Percentiles rank a stretch among this genome's conserved stretches.
Evolutionary conservation across 1,140 invertebrate species (phyloP).

Genomic region (Meloidogyne exigua): DNA sequence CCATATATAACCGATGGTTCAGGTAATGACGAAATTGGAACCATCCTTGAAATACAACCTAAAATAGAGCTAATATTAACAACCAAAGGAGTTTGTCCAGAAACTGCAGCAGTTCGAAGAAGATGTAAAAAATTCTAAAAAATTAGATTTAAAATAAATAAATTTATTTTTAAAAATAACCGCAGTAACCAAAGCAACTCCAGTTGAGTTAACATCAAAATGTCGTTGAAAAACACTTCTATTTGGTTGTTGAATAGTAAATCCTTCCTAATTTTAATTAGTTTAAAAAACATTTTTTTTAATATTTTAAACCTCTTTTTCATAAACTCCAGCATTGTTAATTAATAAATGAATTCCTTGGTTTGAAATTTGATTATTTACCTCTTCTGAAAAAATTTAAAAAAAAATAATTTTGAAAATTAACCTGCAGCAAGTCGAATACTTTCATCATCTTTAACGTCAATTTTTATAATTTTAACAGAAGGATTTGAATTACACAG

Average conservation of each 20-base stretch:
- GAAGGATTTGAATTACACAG: not conserved
- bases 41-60: conserved; percentile 18
- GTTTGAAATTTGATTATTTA: not conserved
- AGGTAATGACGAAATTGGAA: not conserved
- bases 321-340: conserved; percentile 43
- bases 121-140: conserved; percentile 30
- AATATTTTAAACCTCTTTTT: conserved; percentile 7
- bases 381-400: not conserved
- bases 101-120: conserved; percentile 28
- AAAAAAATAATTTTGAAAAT: not conserved
- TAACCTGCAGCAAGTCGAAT: conserved; percentile 17
- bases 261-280: conserved; percentile 25
- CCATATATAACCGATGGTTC: conserved; percentile 28
- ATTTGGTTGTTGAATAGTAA: conserved; percentile 26
- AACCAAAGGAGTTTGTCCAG: conserved; percentile 15
- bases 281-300: not conserved
- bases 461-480: conserved; percentile 32
- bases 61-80: conserved; percentile 36
- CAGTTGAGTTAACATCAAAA: conserved; percentile 41
- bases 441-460: conserved; percentile 34
- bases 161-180: conserved; percentile 19
- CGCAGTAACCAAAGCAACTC: conserved; percentile 24
- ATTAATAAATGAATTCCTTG: conserved; percentile 37
- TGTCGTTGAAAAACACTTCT: conserved; percentile 18
- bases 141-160: not conserved